These are phyloP conservation scores for Ryuthela nishihirai DNA, from an alignment of 2,888 invertebrate genomes.

Conservation along the genomic window DNA sequence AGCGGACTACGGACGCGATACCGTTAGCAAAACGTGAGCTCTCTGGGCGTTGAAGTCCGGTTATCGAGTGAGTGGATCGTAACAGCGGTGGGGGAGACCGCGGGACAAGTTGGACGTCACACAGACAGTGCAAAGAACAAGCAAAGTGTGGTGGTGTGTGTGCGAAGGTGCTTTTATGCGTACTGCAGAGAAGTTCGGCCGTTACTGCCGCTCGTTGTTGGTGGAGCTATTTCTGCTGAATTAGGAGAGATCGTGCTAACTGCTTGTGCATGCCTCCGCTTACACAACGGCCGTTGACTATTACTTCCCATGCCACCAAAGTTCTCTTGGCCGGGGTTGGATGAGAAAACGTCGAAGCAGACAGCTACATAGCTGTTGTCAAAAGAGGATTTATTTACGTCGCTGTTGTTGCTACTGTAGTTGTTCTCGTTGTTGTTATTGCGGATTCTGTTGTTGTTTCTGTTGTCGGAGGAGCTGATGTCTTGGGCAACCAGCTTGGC, in stretches of 20 bases:
- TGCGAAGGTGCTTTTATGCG: too few relatives aligned
- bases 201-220: too few relatives aligned
- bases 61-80: not conserved
- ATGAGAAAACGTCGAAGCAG: conserved; percentile 3
- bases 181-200: too few relatives aligned
- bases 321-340: conserved; percentile 15
- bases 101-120: not conserved
- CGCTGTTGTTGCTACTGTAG: too few relatives aligned
- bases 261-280: conserved; percentile 20
- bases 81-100: not conserved
- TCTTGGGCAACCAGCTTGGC: conserved; percentile 41
- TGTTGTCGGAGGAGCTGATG: conserved; percentile 31
- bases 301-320: conserved; percentile 24
- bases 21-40: too few relatives aligned
- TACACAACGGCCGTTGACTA: conserved; percentile 14
- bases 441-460: conserved; percentile 11
- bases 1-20: conserved; percentile 12
- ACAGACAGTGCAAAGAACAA: too few relatives aligned
- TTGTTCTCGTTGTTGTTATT: too few relatives aligned
- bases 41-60: too few relatives aligned
- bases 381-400: too few relatives aligned
- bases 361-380: not conserved
- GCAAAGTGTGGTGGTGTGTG: too few relatives aligned
- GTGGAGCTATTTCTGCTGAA: too few relatives aligned
- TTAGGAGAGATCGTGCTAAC: conserved; percentile 4